Percentiles rank a stretch among this genome's conserved stretches.
Conservation (phyloP, 1,140 invertebrate species). For the Cepaea nemoralis region DNA sequence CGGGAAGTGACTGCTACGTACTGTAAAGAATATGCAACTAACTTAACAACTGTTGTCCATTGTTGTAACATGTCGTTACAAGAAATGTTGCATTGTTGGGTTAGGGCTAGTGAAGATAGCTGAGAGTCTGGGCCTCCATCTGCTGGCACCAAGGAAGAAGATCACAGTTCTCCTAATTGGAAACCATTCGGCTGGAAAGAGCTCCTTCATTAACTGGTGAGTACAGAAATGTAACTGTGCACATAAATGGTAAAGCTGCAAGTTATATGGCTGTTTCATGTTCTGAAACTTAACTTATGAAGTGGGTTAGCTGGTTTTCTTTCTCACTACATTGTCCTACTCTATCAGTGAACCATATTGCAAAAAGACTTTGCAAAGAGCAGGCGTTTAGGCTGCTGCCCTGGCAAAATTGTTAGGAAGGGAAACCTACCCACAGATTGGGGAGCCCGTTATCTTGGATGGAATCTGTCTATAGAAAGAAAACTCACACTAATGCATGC, state of each 20-base stretch:
- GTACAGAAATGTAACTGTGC: constrained; percentile 36
- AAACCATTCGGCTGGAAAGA: constrained; percentile 79
- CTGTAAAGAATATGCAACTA: too few species aligned
- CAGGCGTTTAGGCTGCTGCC: background rate
- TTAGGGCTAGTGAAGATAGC: constrained; percentile 75
- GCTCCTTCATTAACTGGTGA: constrained; percentile 79
- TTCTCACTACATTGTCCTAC: background rate
- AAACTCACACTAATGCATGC: too few species aligned
- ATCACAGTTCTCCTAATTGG: constrained; percentile 77
- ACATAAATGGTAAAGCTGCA: too few species aligned
- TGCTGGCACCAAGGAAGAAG: constrained; percentile 77
- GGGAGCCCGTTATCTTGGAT: too few species aligned
- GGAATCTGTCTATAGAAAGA: too few species aligned
- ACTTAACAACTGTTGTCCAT: too few species aligned
- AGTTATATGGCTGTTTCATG: background rate
- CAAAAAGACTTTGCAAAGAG: background rate
- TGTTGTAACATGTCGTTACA: too few species aligned
- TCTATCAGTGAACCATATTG: background rate
- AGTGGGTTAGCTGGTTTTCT: too few species aligned
- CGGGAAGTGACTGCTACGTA: too few species aligned
- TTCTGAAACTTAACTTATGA: too few species aligned
- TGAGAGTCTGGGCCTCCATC: constrained; percentile 72
- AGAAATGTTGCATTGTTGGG: too few species aligned
- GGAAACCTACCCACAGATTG: too few species aligned
- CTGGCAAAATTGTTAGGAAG: background rate